These are phyloP conservation scores for Trachops cirrhosus DNA, from an alignment of 2,797 vertebrate species.

Conservation along the genomic window DNA sequence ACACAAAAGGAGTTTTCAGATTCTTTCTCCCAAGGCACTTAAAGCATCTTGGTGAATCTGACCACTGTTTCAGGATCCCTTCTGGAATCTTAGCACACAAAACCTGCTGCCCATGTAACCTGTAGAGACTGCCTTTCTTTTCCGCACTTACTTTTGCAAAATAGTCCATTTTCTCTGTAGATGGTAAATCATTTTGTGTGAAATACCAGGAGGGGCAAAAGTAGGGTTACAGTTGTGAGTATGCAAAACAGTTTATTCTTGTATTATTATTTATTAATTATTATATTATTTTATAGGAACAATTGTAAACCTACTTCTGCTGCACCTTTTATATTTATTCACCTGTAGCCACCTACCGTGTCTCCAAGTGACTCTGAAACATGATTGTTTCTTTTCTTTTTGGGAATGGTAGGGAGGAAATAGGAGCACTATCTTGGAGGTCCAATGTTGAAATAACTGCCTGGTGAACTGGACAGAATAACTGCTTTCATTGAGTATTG, in stretches of 20 bases:
- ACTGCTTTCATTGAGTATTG: neutral
- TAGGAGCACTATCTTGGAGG: neutral
- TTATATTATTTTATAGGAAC: neutral
- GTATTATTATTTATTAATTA: neutral
- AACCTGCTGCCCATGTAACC: neutral
- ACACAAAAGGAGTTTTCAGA: conserved; percentile 10
- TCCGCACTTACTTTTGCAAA: conserved; percentile 36
- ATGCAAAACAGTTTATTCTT: neutral
- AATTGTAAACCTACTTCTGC: neutral
- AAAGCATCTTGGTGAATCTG: neutral
- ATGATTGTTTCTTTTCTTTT: conserved; percentile 48
- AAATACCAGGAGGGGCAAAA: conserved; percentile 9
- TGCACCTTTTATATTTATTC: conserved; percentile 60
- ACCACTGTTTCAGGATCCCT: neutral
- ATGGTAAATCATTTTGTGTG: conserved; percentile 69
- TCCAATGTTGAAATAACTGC: neutral
- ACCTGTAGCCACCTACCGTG: conserved; percentile 61
- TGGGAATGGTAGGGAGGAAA: conserved; percentile 51
- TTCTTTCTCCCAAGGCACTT: neutral
- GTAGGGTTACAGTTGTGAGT: neutral
- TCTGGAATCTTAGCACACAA: neutral
- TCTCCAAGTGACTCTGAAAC: conserved; percentile 66
- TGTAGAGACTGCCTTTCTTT: conserved; percentile 8
- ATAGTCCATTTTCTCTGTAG: conserved; percentile 51
- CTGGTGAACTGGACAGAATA: neutral